Evolutionary conservation across 2,888 invertebrate genomes (phyloP).

Genomic region (Coecobrya sp.): DNA sequence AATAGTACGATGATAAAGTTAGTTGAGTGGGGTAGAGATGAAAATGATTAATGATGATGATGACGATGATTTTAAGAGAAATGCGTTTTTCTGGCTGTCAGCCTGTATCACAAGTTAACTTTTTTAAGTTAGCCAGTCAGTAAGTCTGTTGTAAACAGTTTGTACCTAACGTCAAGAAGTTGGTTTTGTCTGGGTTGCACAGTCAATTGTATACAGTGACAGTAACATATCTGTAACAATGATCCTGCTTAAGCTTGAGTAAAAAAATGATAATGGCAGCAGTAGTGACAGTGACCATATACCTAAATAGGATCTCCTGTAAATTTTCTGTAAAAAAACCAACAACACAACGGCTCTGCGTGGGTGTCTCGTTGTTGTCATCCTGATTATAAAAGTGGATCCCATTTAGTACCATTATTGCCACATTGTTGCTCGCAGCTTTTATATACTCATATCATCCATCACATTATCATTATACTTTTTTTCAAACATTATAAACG

Average conservation of each 20-base stretch:
- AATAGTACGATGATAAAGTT: not conserved
- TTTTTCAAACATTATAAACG: not conserved
- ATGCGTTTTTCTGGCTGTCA: not conserved
- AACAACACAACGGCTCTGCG: not conserved
- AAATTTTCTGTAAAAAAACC: not conserved
- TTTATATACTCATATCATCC: not conserved
- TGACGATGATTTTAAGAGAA: not conserved
- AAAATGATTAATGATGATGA: conserved; percentile 16
- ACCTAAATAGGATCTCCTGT: not conserved
- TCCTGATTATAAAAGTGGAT: not conserved
- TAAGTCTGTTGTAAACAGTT: not conserved
- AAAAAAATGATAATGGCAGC: not conserved
- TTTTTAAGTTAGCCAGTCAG: not conserved
- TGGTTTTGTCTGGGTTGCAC: not conserved
- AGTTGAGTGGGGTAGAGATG: not conserved
- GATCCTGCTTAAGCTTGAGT: not conserved
- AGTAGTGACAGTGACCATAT: conserved; percentile 1
- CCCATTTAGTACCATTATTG: not conserved
- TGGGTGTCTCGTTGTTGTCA: conserved; percentile 9
- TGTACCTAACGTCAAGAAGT: not conserved
- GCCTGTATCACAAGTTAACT: not conserved
- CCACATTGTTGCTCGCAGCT: not conserved
- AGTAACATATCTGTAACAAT: conserved; percentile 17
- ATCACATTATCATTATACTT: conserved; percentile 13
- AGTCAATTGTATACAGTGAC: not conserved